Base-by-base conservation (phyloP, 2,888 invertebrate species). In the Axea sp. region DNA sequence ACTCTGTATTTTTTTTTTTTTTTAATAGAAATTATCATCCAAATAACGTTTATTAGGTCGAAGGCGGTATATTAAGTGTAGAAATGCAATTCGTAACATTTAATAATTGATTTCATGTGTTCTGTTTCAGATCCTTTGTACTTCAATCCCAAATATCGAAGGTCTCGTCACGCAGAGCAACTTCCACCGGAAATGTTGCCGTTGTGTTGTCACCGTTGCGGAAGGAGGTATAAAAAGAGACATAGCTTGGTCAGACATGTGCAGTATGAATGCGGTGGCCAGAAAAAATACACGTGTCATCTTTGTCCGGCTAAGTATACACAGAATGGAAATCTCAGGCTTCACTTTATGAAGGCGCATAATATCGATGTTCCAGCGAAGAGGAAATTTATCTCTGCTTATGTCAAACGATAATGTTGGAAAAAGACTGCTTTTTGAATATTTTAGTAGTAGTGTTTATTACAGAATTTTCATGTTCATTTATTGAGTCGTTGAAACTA, bases 191-290 rank as follows among this genome's bases (percentile, higher is more conserved):
- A 77, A 43, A 73, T 78, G 8, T 71, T 77, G 17, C 24, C 75
- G 3, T 41, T 82, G 14, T 65, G 77, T 53, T 86, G 86, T 41
- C 76, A 76, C n/a, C 82, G 76, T 26, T 86, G 85, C 76, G 88
- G 86, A 4, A 78, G 84, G 86, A 88, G 83, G 80, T 89, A 82
- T 88, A 90, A 86, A 87, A 89, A 85, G 79, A 89, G 89, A 78
- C 90, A 91, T 81, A 92, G 92, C 82, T 89, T 93, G 78, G 88
- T 91, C 83, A 90, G 93, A 62, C 94, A 94, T 83, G 90, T 92
- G 5, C 73, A 65, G 8, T 73, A 73, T 22, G 76, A 76, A 17
- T 76, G 74, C 19, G 76, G 75, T 1, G 78, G 78, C 0, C 60
- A 73, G 6, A 68, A 69, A 24, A 73, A 71, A n/a, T 78, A 76